phyloP scores from a whole-genome alignment of 2,888 invertebrate species.

The Myathropa florea region DNA sequence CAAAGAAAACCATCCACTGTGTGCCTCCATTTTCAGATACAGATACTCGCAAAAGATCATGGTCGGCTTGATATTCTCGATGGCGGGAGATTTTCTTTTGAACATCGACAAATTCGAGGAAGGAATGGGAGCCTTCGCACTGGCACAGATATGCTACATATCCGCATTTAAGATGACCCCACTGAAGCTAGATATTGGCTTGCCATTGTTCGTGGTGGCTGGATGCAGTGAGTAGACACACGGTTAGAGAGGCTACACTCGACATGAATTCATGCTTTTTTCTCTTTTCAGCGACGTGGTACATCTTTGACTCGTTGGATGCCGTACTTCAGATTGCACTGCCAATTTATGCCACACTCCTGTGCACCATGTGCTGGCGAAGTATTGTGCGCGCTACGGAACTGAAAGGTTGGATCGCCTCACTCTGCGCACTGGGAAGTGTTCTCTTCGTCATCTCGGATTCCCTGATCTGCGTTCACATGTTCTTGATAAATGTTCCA shows the following conservation, averaged over 20 bases:
- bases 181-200: slow-evolving; percentile 83
- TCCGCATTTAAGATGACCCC: slow-evolving; percentile 90
- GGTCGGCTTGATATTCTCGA: slow-evolving; percentile 89
- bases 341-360: slow-evolving; percentile 87
- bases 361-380: slow-evolving; percentile 92
- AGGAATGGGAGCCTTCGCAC: slow-evolving; percentile 91
- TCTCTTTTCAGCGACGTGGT: slow-evolving; percentile 73
- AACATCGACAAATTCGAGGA: slow-evolving; percentile 82
- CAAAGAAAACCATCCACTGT: neutral
- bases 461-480: slow-evolving; percentile 88
- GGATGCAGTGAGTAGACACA: slow-evolving; percentile 79
- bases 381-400: slow-evolving; percentile 83
- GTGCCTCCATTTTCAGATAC: neutral
- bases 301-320: slow-evolving; percentile 75
- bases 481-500: slow-evolving; percentile 87
- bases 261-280: neutral
- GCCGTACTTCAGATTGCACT: slow-evolving; percentile 83
- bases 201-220: slow-evolving; percentile 82
- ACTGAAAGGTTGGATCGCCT: slow-evolving; percentile 85
- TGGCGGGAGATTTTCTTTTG: slow-evolving; percentile 91
- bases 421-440: slow-evolving; percentile 87
- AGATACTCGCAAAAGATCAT: slow-evolving; percentile 85
- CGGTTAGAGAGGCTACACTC: neutral
- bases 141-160: slow-evolving; percentile 90
- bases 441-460: slow-evolving; percentile 91